phyloP scores from a whole-genome alignment of 2,113 vertebrate genomes.

The Charadrius vociferus region DNA sequence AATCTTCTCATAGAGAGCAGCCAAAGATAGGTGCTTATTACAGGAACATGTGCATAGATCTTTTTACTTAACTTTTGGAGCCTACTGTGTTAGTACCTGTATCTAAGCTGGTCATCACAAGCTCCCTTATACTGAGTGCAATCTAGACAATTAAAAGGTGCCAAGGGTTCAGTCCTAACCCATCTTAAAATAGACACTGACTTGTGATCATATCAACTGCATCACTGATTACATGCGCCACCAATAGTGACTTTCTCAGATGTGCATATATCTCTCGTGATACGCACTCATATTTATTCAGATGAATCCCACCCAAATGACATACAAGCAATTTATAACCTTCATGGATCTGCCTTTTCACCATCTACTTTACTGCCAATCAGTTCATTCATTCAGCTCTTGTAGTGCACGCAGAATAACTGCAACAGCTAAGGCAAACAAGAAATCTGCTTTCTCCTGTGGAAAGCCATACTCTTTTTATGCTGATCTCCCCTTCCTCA shows the following conservation, averaged over 20 bases:
- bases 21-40: background rate
- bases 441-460: background rate
- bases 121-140: background rate
- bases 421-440: background rate
- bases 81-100: background rate
- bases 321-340: background rate
- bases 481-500: background rate
- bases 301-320: background rate
- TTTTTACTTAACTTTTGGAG: background rate
- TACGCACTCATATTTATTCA: background rate
- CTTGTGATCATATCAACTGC: background rate
- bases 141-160: background rate
- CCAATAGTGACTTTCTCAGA: background rate
- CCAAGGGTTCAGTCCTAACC: background rate
- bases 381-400: background rate
- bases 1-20: background rate
- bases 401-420: background rate
- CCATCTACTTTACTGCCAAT: background rate
- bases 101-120: background rate
- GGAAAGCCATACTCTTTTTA: background rate
- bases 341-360: background rate
- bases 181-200: background rate
- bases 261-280: background rate
- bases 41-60: rapidly evolving
- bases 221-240: background rate